These are phyloP conservation scores for Pristionchus exspectatus DNA, from an alignment of 2,888 invertebrate species.

Conservation along the genomic window DNA sequence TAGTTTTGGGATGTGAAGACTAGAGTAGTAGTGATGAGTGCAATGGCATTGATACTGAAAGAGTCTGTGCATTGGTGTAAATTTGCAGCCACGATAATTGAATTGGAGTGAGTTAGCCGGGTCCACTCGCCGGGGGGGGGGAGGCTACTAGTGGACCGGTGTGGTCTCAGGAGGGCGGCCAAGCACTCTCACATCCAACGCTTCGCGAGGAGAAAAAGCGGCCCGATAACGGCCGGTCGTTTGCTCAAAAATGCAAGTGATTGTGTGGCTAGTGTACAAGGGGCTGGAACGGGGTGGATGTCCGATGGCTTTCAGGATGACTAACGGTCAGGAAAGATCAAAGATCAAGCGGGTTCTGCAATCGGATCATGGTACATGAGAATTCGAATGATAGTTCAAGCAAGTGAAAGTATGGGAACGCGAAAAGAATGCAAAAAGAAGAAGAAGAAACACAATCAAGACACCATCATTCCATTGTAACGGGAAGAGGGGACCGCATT, in stretches of 20 bases:
- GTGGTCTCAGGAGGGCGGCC: neutral
- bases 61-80: neutral
- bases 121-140: neutral
- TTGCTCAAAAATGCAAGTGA: conserved; percentile 50
- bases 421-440: neutral
- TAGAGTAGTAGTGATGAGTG: too few relatives aligned
- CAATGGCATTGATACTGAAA: neutral
- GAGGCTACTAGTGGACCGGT: neutral
- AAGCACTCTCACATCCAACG: neutral
- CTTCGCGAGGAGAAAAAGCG: neutral
- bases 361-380: neutral
- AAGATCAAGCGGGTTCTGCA: neutral
- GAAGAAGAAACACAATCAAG: conserved; percentile 15
- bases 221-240: conserved; percentile 37
- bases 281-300: neutral
- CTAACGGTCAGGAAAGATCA: neutral
- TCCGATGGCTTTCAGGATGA: neutral
- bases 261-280: neutral
- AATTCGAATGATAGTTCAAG: neutral
- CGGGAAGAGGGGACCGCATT: neutral
- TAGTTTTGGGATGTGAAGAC: too few relatives aligned
- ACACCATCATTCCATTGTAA: neutral
- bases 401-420: conserved; percentile 11
- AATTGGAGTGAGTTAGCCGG: neutral
- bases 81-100: neutral